Base-by-base conservation (phyloP, 2,888 invertebrate genomes). In the Drosophila vallismaia region DNA sequence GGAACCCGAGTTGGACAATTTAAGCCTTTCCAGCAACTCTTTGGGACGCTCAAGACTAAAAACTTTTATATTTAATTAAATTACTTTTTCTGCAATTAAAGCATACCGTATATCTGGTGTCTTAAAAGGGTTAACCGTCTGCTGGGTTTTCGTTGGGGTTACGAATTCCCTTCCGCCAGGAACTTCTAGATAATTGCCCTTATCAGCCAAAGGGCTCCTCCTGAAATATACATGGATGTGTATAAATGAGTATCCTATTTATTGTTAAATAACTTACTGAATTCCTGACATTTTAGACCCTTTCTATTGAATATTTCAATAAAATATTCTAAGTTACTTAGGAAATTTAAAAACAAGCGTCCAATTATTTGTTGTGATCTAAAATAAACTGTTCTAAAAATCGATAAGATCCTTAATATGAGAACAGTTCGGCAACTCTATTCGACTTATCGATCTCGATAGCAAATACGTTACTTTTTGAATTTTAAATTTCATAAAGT, bases 11-110 rank as follows among this genome's bases (percentile, higher is more conserved):
- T 26, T 10, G 2, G 59, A 38, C 31, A 24, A 12, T 12, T 44
- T 44, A 1, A 44, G 8, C 4, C 14, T 14, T 7, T 60, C 60
- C 40, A 59, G 24, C 26, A 60, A 19, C n/a, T 60, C 48, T 5
- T 48, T 59, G n/a, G 40, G 12, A 1, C 48, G 60, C 48, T 60
- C 26, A 0, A 60, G 60, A 4, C 10, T 31, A 19, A 10, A 5
- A n/a, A 14, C 45, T 0, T 8, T 12, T 1, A 28, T 10, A 8
- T 6, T 14, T 8, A 38, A 38, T 4, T 1, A 29, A 14, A 31
- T 10, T 26, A 10, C 4, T 14, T 10, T 44, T 44, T 24, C 24
- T 24, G 1, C 2, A 5, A 9, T 19, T 9, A 24, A 9, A 44
- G 3, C 44, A 4, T 44, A 44, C 44, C 44, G 24, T 44, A 44